These are phyloP conservation scores for Axinella damicornis DNA, from an alignment of 37 sponge, comb jelly and placozoan genomes.

Conservation along the genomic window DNA sequence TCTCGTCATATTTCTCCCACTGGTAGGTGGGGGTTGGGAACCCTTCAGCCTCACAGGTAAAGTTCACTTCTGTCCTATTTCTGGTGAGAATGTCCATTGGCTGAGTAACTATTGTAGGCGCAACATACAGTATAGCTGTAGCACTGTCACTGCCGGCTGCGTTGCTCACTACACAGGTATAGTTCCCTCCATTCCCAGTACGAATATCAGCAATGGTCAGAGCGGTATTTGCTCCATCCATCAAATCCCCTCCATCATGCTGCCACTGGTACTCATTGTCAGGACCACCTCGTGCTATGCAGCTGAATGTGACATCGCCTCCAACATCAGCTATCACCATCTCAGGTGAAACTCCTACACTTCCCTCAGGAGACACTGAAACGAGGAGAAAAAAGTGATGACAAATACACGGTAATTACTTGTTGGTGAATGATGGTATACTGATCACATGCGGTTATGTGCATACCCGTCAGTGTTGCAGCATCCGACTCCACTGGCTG, in stretches of 20 bases:
- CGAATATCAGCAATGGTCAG: conserved; percentile 5
- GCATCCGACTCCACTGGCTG: too few relatives aligned
- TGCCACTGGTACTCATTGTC: conserved; percentile 53
- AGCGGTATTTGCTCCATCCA: background rate
- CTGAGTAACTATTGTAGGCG: conserved; percentile 24
- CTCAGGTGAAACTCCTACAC: background rate
- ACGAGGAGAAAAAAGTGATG: too few relatives aligned
- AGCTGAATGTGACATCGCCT: conserved; percentile 31
- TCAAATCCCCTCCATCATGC: background rate
- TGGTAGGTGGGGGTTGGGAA: conserved; percentile 30
- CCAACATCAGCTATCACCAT: background rate
- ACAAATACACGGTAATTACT: too few relatives aligned
- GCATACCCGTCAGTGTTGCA: too few relatives aligned
- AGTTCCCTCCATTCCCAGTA: conserved; percentile 71
- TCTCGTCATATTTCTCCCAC: conserved; percentile 42
- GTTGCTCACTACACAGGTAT: conserved; percentile 69
- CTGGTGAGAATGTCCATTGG: conserved; percentile 19
- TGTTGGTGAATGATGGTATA: too few relatives aligned
- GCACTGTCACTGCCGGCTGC: conserved; percentile 45
- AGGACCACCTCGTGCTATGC: conserved; percentile 62
- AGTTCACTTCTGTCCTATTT: background rate
- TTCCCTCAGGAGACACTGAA: too few relatives aligned
- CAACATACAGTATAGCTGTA: conserved; percentile 25
- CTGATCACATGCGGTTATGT: too few relatives aligned
- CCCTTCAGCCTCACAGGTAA: conserved; percentile 42